phyloP scores from a whole-genome alignment of 2,888 invertebrate species.

The Pharmacophagus antenor region DNA sequence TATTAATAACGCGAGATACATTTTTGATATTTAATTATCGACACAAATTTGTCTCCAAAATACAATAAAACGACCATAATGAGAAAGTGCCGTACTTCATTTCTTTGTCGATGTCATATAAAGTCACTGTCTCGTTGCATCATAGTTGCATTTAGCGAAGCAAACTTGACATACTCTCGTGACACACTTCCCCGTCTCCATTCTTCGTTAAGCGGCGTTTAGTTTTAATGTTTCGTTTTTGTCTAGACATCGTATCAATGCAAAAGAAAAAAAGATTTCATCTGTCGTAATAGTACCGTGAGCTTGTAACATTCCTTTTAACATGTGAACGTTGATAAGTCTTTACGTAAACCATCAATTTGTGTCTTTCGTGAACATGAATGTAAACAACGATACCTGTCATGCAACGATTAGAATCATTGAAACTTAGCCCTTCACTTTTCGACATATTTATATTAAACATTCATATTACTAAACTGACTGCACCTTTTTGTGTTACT shows the following conservation, averaged over 20 bases:
- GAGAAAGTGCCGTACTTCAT: background rate
- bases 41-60: no score
- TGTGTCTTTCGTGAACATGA: conserved; percentile 1
- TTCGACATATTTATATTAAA: background rate
- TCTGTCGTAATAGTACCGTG: conserved; percentile 1
- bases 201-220: conserved; percentile 16
- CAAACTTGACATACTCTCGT: conserved; percentile 67
- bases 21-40: no score
- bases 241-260: conserved; percentile 12
- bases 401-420: conserved; percentile 2
- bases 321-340: conserved; percentile 10
- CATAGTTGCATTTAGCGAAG: conserved; percentile 45
- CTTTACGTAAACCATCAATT: conserved; percentile 17
- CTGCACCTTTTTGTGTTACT: no score
- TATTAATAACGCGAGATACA: no score
- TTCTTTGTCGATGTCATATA: conserved; percentile 32
- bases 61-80: no score
- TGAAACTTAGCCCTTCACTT: conserved; percentile 24
- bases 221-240: conserved; percentile 16
- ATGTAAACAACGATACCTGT: conserved; percentile 18
- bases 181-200: conserved; percentile 41
- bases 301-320: conserved; percentile 11
- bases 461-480: background rate
- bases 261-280: conserved; percentile 25
- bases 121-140: conserved; percentile 46